phyloP scores from a whole-genome alignment of 2,888 invertebrate genomes.

The Drosophila helvetica region DNA sequence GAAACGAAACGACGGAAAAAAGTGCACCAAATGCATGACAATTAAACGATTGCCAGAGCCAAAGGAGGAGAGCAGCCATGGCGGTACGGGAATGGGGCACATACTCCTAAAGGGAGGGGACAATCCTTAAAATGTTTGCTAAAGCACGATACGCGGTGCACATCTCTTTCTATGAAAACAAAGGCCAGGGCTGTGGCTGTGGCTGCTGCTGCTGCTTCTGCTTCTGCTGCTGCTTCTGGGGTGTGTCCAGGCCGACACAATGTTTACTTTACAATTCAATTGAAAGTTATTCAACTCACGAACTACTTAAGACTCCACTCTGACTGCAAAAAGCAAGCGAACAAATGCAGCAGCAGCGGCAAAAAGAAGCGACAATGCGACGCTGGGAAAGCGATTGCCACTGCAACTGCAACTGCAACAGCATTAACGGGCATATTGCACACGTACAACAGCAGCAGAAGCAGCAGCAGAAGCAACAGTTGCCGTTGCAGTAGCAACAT shows the following conservation, averaged over 20 bases:
- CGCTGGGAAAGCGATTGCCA: constrained; percentile 63
- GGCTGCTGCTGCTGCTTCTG: constrained; percentile 26
- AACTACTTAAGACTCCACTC: constrained; percentile 77
- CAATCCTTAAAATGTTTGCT: constrained; percentile 74
- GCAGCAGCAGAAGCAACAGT: constrained; percentile 36
- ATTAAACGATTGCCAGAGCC: constrained; percentile 62
- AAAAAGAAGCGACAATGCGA: constrained; percentile 58
- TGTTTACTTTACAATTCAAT: constrained; percentile 81
- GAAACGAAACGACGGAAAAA: constrained; percentile 18
- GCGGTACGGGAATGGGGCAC: too few relatives aligned
- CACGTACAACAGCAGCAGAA: constrained; percentile 54
- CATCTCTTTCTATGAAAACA: constrained; percentile 53
- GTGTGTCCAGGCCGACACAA: constrained; percentile 73
- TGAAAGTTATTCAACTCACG: constrained; percentile 81
- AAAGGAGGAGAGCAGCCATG: too few relatives aligned
- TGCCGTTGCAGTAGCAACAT: constrained; percentile 69
- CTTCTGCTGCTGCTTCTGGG: constrained; percentile 50
- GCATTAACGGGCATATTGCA: constrained; percentile 66
- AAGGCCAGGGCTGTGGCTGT: constrained; percentile 52
- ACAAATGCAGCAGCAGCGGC: constrained; percentile 4
- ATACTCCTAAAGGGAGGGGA: constrained; percentile 32
- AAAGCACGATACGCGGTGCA: constrained; percentile 59
- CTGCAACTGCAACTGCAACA: constrained; percentile 21
- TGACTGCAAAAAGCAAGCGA: constrained; percentile 25
- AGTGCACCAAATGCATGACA: constrained; percentile 79